Percentiles rank a stretch among this genome's conserved stretches.
Evolutionary conservation across 2,797 vertebrate species (phyloP).

Genomic region (Gastrophryne carolinensis): DNA sequence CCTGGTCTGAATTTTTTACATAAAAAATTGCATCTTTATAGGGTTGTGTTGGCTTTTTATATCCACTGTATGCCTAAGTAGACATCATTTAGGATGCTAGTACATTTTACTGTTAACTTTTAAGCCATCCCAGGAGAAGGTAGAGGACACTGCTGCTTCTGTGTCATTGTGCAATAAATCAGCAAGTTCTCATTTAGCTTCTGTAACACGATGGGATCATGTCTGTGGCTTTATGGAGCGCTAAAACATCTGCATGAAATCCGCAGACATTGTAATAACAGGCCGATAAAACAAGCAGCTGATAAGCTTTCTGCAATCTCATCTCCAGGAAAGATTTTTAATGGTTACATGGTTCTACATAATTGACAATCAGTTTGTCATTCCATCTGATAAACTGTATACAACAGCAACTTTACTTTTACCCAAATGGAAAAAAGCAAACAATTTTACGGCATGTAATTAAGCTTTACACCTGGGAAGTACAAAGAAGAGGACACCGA

Average conservation of each 20-base stretch:
- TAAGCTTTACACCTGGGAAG: conserved; percentile 5
- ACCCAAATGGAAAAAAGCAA: neutral
- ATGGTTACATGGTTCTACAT: neutral
- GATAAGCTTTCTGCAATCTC: neutral
- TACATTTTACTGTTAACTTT: neutral
- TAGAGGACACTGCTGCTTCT: too few relatives aligned
- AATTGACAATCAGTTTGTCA: neutral
- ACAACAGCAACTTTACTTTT: neutral
- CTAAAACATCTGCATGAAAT: neutral
- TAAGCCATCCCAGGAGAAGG: neutral
- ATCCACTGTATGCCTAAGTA: too few relatives aligned
- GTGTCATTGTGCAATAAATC: too few relatives aligned
- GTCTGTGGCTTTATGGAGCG: neutral
- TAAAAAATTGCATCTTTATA: too few relatives aligned
- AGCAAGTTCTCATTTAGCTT: neutral
- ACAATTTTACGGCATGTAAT: conserved; percentile 10
- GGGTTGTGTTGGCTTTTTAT: too few relatives aligned
- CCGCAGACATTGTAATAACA: neutral
- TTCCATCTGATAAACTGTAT: neutral
- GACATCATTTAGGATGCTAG: neutral
- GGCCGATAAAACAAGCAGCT: neutral
- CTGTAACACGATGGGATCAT: neutral
- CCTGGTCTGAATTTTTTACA: too few relatives aligned
- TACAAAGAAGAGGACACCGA: neutral
- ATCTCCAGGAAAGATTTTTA: neutral